These are phyloP conservation scores for Bibio marci DNA, from an alignment of 2,888 invertebrate genomes.

Conservation along the genomic window DNA sequence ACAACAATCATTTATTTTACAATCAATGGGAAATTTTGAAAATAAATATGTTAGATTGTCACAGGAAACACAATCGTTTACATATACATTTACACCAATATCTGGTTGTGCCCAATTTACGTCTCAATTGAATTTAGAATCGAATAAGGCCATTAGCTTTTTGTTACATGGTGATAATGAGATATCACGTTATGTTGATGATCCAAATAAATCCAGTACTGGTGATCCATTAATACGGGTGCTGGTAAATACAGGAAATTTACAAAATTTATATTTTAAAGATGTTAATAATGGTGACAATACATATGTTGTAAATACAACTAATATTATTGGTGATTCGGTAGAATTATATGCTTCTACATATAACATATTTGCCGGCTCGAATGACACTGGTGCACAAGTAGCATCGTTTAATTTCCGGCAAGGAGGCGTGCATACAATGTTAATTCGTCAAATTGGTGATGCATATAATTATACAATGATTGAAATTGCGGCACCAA, in stretches of 20 bases:
- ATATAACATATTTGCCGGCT: constrained; percentile 16
- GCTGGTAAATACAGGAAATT: constrained; percentile 14
- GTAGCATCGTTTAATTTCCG: constrained; percentile 10
- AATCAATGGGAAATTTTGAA: constrained; percentile 12
- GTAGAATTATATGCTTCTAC: constrained; percentile 6
- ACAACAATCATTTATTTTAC: constrained; percentile 10
- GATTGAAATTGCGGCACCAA: constrained; percentile 24
- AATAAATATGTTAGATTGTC: constrained; percentile 15
- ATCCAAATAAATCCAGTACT: constrained; percentile 21
- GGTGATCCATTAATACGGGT: constrained; percentile 19
- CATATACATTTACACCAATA: not conserved
- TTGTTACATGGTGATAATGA: constrained; percentile 4
- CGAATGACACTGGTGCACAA: not conserved
- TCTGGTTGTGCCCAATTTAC: not conserved
- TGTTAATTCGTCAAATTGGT: constrained; percentile 12
- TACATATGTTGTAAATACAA: too few relatives aligned
- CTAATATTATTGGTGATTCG: too few relatives aligned
- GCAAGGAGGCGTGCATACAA: constrained; percentile 26
- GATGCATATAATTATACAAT: not conserved
- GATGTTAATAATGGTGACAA: too few relatives aligned
- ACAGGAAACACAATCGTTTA: not conserved
- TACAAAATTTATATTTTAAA: too few relatives aligned
- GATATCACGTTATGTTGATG: constrained; percentile 11
- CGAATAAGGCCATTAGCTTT: constrained; percentile 5
- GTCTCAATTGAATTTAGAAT: constrained; percentile 1